phyloP scores from a whole-genome alignment of 1,140 invertebrate genomes.

The Leucophenga varia region DNA sequence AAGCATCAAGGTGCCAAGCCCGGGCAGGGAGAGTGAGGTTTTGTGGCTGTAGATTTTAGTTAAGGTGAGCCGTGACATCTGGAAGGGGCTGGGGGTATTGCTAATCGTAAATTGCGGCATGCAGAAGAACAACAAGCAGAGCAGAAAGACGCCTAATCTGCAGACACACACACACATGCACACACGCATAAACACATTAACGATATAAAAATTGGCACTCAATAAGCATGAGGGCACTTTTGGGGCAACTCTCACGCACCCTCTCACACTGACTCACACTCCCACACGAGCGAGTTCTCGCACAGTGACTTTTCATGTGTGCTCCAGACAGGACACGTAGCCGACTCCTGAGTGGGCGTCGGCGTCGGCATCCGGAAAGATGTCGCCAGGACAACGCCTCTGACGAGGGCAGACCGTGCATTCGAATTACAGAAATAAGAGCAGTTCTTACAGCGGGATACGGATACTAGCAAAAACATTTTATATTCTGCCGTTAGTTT shows the following conservation, averaged over 20 bases:
- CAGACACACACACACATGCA: too few species aligned
- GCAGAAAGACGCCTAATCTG: conserved; percentile 30
- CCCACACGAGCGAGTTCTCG: too few species aligned
- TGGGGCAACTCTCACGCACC: conserved; percentile 15
- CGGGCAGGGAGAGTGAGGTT: conserved; percentile 6
- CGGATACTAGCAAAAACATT: not conserved
- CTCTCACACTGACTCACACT: conserved; percentile 7
- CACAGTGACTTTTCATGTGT: conserved; percentile 7
- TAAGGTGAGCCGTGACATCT: too few species aligned
- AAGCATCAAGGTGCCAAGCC: conserved; percentile 32
- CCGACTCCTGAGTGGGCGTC: conserved; percentile 10
- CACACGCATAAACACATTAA: conserved; percentile 28
- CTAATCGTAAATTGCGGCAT: conserved; percentile 22
- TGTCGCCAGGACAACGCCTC: conserved; percentile 11
- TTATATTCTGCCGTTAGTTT: too few species aligned
- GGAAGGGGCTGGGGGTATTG: conserved; percentile 2
- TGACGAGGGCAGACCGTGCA: conserved; percentile 22
- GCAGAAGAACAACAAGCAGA: conserved; percentile 18
- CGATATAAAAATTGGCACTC: conserved; percentile 50
- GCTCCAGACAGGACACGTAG: conserved; percentile 10
- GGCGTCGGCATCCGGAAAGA: conserved; percentile 19
- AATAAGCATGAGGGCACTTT: conserved; percentile 48
- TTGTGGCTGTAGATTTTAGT: too few species aligned
- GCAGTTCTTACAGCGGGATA: conserved; percentile 19
- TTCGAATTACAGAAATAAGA: conserved; percentile 40